A percentile compares a stretch with the other conserved stretches of the same genome.
phyloP scores from a whole-genome alignment of 2,797 vertebrate species.

The Danio kyathit region DNA sequence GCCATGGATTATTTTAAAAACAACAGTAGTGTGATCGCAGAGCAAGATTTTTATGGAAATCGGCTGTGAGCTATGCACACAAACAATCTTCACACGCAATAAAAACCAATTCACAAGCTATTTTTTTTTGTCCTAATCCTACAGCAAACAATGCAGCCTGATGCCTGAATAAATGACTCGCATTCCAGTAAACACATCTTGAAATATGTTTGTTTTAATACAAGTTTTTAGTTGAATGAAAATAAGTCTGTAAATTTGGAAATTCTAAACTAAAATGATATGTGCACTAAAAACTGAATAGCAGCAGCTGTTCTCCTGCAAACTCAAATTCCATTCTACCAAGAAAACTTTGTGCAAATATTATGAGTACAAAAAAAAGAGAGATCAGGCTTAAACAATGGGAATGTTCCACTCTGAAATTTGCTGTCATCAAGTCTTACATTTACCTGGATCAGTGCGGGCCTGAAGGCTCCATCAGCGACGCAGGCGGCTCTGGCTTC shows the following conservation, averaged over 20 bases:
- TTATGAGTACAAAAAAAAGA: constrained; percentile 23
- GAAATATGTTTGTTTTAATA: neutral
- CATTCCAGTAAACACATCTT: neutral
- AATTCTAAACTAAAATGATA: neutral
- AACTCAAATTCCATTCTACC: neutral
- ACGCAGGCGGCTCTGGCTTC: constrained; percentile 24
- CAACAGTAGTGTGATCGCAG: too few species aligned
- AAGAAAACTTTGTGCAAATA: neutral
- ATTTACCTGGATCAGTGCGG: constrained; percentile 37
- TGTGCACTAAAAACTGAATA: neutral
- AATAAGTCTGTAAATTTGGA: neutral
- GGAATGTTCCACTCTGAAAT: constrained; percentile 42
- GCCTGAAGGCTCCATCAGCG: constrained; percentile 33
- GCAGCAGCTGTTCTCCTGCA: neutral
- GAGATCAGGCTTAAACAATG: constrained; percentile 25
- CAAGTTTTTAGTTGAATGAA: neutral
- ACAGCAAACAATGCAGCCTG: neutral
- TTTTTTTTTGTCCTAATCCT: neutral
- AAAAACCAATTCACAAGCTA: neutral
- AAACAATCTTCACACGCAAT: neutral
- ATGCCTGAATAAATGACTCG: neutral
- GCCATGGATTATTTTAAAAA: too few species aligned
- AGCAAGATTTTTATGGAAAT: too few species aligned
- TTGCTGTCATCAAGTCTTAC: constrained; percentile 48
- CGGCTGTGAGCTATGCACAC: neutral